Base-by-base conservation (phyloP, 2,888 invertebrate genomes). In the Cotesia congregata region DNA sequence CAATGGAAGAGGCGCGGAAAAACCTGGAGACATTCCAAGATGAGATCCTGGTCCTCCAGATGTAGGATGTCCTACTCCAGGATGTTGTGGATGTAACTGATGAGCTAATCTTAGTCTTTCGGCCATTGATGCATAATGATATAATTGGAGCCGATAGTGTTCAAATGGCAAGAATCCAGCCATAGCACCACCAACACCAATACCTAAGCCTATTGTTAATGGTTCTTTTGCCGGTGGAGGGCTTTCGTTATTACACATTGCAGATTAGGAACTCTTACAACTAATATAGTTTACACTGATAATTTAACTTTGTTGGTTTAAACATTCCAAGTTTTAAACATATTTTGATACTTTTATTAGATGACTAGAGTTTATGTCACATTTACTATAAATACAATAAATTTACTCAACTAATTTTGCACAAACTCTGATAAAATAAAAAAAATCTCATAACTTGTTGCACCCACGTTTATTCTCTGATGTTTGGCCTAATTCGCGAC, bases 111-210 rank as follows among this genome's bases (percentile, higher is more conserved):
- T 92, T 15, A 96, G 90, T 0, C 96, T 91, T 86, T 96, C 96
- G 6, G 96, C 95, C 88, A 96, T 93, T 74, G 50, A 50, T 12
- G 96, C 96, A 90, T 96, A 96, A 90, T 96, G 96, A 90, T 96
- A 96, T 0, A 97, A 91, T 85, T 96, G 96, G 3, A 96, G 90
- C 5, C 96, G 93, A 15, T 96, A 96, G 86, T 96, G 96, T 86
- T 96, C 96, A 80, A 94, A 91, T 15, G 92, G 90, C 1, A 89
- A 73, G 65, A 90, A 86, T 5, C 87, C 85, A 20, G 88, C 83
- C 85, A 87, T 88, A 0, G 89, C 87, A 72, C 86, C 86, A 2
- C 82, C 82, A 41, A 82, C 82, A 0, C 86, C 84, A 41, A 82
- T 82, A 0, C 86, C 84, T 15, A 88, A 77, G 4, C 87, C 85